phyloP scores from a whole-genome alignment of 2,113 vertebrate genomes.

The Bufo bufo region DNA sequence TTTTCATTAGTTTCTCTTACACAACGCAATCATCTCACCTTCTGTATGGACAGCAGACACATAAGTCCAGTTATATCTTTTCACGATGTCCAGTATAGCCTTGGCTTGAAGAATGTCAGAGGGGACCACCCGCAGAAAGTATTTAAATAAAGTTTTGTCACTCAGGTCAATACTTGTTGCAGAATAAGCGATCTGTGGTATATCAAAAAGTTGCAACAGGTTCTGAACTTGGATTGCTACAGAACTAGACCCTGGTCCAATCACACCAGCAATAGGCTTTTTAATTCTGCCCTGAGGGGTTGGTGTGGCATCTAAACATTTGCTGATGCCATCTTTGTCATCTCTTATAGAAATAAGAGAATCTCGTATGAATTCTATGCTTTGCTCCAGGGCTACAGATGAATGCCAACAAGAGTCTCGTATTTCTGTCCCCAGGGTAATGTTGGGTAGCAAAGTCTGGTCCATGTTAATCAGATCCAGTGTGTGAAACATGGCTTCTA shows the following conservation, averaged over 20 bases:
- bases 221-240: slow-evolving; percentile 99
- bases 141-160: slow-evolving; percentile 97
- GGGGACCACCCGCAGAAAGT: slow-evolving; percentile 95
- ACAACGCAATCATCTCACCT: slow-evolving; percentile 76
- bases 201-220: slow-evolving; percentile 96
- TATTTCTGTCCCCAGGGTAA: slow-evolving; percentile 96
- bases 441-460: slow-evolving; percentile 89
- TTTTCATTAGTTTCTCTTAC: background rate
- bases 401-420: slow-evolving; percentile 99
- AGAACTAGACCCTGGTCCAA: slow-evolving; percentile 97
- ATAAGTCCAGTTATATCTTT: slow-evolving; percentile 98
- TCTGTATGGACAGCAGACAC: slow-evolving; percentile 98
- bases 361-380: slow-evolving; percentile 98
- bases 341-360: slow-evolving; percentile 96
- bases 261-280: slow-evolving; percentile 96
- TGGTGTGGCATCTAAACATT: slow-evolving; percentile 87
- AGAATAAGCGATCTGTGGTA: slow-evolving; percentile 97
- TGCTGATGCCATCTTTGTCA: slow-evolving; percentile 88
- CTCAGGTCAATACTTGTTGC: slow-evolving; percentile 98
- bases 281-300: slow-evolving; percentile 80
- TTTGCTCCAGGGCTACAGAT: slow-evolving; percentile 96
- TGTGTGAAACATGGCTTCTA: slow-evolving; percentile 98
- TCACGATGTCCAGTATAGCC: slow-evolving; percentile 97
- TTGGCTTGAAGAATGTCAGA: slow-evolving; percentile 94
- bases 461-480: slow-evolving; percentile 95